Evolutionary conservation across 2,797 vertebrate species (phyloP).

Genomic region (Siniperca scherzeri): DNA sequence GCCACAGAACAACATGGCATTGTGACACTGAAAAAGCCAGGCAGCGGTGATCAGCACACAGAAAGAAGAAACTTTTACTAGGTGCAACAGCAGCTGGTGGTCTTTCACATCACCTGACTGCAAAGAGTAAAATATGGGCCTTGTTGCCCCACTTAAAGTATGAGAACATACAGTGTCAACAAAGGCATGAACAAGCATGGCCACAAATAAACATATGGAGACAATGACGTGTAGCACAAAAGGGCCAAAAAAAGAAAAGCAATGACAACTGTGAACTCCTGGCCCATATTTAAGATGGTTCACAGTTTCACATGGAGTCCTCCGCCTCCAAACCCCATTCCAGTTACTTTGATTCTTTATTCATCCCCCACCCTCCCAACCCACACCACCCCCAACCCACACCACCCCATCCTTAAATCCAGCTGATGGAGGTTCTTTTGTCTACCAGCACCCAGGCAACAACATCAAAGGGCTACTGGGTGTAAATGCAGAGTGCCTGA

Average conservation of each 20-base stretch:
- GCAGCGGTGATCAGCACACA: conserved; percentile 3
- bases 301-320: conserved; percentile 83
- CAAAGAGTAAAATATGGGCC: conserved; percentile 45
- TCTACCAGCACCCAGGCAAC: conserved; percentile 92
- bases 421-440: conserved; percentile 87
- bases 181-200: conserved; percentile 34
- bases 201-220: conserved; percentile 61
- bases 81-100: conserved; percentile 44
- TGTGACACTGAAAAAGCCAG: conserved; percentile 14
- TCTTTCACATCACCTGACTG: conserved; percentile 58
- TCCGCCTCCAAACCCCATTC: conserved; percentile 85
- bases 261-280: conserved; percentile 77
- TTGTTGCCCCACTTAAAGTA: conserved; percentile 25
- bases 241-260: conserved; percentile 53
- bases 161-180: conserved; percentile 47
- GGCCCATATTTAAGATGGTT: conserved; percentile 80
- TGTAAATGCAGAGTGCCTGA: conserved; percentile 83
- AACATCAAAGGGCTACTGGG: conserved; percentile 91
- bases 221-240: conserved; percentile 63
- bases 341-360: conserved; percentile 89
- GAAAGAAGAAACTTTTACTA: conserved; percentile 6
- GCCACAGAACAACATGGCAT: conserved; percentile 17
- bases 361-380: conserved; percentile 60
- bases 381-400: conserved; percentile 26
- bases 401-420: conserved; percentile 85